Evolutionary conservation across 2,888 invertebrate species (phyloP), one percentile per base, ranked within the genome.

Genomic region (Drosophila bunnanda): DNA sequence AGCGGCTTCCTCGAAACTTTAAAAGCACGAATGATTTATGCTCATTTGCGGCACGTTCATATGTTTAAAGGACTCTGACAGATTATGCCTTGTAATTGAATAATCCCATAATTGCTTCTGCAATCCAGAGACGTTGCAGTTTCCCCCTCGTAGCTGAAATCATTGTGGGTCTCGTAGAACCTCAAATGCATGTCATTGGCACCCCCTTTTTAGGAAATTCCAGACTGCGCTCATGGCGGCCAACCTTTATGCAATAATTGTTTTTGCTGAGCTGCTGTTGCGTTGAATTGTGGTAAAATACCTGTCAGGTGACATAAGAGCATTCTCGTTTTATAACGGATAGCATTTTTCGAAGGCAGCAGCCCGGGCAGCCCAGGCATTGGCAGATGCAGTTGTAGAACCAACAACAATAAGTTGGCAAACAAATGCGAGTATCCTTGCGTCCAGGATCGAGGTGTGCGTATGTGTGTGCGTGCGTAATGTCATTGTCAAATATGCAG

Each of bases 251-350:
- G 69, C 28, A 75, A 80, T 82, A 87, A 87, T 87, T 87, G 82
- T 84, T 84, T 81, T 87, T 71, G 38, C 75, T 55, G 68, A 73
- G 46, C 46, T 46, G 74, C 20, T 84, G 74, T 78, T 66, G 53
- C 67, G 78, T 54, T 75, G 77, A 72, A 82, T 84, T 84, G 80
- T 74, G 75, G 57, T 80, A 74, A 82, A 84, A 81, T 85, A 80
- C 76, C 83, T 88, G 88, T 83, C 85, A 88, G 82, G 82, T 78
- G 83, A 60, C 74, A 85, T 77, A 73, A 85, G 82, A 73, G 79
- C 76, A 81, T 79, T 73, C 69, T 58, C 71, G 70, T 86, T 75
- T 77, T 73, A 71, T 50, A 77, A 71, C 67, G 53, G 36, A 69
- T 69, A 74, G 73, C 72, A 62, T 76, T 73, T 78, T 78, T 74